A percentile compares a stretch with the other conserved stretches of the same genome.
Evolutionary conservation across 1,140 invertebrate species (phyloP).

Genomic region (Dreissena polymorpha): DNA sequence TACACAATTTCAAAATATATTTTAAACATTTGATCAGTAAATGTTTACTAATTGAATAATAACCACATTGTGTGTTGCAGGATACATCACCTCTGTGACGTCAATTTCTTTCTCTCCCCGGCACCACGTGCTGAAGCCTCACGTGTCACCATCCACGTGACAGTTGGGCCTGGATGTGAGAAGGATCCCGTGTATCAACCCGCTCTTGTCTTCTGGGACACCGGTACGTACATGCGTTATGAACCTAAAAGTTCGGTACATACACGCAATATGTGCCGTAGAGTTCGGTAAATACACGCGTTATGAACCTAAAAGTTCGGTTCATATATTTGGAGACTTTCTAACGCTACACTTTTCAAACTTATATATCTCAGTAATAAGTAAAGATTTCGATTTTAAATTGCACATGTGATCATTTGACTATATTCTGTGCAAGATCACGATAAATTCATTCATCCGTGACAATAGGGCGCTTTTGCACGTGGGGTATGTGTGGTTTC

Average conservation of each 20-base stretch:
- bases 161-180: slow-evolving; percentile 4
- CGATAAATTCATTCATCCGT: background rate
- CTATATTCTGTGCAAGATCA: background rate
- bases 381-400: no score
- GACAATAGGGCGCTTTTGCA: background rate
- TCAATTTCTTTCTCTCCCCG: slow-evolving; percentile 23
- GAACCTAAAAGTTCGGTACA: background rate
- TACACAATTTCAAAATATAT: background rate
- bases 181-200: slow-evolving; percentile 26
- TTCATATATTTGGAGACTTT: no score
- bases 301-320: no score
- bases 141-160: slow-evolving; percentile 15
- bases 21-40: background rate
- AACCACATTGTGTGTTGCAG: background rate
- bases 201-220: slow-evolving; percentile 30
- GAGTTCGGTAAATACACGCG: background rate
- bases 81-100: slow-evolving; percentile 23
- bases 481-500: background rate
- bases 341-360: no score
- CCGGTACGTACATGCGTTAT: background rate
- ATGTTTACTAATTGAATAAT: background rate
- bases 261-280: background rate
- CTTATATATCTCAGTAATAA: no score
- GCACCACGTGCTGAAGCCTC: background rate
- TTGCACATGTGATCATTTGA: no score